phyloP scores from a whole-genome alignment of 2,797 vertebrate species.

The Xiphorhynchus erythropygius region DNA sequence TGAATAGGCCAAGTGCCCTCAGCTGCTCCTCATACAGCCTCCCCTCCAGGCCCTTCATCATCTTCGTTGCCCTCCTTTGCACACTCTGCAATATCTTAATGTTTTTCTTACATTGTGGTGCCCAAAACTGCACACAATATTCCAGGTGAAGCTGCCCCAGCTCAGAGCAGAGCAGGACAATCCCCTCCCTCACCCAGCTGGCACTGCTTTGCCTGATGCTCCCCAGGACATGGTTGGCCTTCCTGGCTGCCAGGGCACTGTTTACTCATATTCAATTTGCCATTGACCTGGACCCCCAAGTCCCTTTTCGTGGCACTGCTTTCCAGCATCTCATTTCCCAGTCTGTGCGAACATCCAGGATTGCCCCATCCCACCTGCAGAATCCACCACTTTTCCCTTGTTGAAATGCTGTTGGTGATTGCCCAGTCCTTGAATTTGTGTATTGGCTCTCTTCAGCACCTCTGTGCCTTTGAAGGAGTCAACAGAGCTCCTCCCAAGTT shows the following conservation, averaged over 20 bases:
- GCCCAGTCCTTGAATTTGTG: not conserved
- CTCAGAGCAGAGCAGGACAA: not conserved
- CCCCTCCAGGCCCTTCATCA: not conserved
- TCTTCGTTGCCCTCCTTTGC: not conserved
- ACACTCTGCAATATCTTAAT: not conserved
- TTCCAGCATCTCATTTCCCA: not conserved
- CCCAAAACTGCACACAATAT: not conserved
- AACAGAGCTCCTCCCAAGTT: not conserved
- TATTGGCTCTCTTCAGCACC: not conserved
- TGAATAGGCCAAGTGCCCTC: not conserved
- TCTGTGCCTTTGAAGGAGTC: not conserved
- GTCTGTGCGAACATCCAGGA: not conserved
- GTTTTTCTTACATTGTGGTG: not conserved
- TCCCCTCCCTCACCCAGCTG: not conserved
- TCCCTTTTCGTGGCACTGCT: not conserved
- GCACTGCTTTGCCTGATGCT: not conserved
- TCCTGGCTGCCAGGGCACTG: not conserved
- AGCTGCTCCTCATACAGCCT: not conserved
- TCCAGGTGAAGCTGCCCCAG: not conserved
- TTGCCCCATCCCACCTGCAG: not conserved
- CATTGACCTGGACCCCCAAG: not conserved
- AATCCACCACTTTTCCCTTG: not conserved
- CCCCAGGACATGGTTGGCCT: accelerated
- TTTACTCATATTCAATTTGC: not conserved
- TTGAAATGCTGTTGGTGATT: not conserved